Percentiles rank a stretch among this genome's conserved stretches.
Evolutionary conservation across 2,888 invertebrate genomes (phyloP).

Genomic region (Hartigia nigra): DNA sequence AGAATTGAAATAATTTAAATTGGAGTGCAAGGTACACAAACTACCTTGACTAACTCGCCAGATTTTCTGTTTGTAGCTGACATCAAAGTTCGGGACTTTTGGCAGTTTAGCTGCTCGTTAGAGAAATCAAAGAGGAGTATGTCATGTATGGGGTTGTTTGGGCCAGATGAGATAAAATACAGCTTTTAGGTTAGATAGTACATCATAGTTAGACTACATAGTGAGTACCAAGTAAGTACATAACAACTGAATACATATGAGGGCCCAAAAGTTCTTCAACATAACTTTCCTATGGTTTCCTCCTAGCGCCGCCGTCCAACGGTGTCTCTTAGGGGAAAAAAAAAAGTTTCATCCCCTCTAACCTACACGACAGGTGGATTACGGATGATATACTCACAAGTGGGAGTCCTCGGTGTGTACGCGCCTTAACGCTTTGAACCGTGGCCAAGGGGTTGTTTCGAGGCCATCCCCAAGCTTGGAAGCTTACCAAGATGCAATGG

Average conservation of each 20-base stretch:
- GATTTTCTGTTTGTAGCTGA: not conserved
- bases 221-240: too few relatives aligned
- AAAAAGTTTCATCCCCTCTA: not conserved
- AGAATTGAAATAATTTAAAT: not conserved
- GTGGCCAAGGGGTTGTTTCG: constrained; percentile 38
- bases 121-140: not conserved
- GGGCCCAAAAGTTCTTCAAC: not conserved
- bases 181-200: not conserved
- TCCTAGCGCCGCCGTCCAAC: not conserved
- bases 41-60: not conserved
- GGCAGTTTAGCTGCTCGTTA: not conserved
- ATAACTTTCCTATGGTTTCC: not conserved
- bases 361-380: not conserved
- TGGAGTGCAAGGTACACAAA: not conserved
- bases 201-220: not conserved
- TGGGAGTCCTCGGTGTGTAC: constrained; percentile 11
- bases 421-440: constrained; percentile 39
- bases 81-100: not conserved
- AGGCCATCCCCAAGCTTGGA: constrained; percentile 37
- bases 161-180: not conserved
- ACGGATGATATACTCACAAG: not conserved
- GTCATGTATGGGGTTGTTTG: not conserved
- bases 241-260: too few relatives aligned
- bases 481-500: constrained; percentile 43
- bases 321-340: not conserved